These are phyloP conservation scores for Pollicipes pollicipes DNA, from an alignment of 1,140 invertebrate species.

Conservation along the genomic window DNA sequence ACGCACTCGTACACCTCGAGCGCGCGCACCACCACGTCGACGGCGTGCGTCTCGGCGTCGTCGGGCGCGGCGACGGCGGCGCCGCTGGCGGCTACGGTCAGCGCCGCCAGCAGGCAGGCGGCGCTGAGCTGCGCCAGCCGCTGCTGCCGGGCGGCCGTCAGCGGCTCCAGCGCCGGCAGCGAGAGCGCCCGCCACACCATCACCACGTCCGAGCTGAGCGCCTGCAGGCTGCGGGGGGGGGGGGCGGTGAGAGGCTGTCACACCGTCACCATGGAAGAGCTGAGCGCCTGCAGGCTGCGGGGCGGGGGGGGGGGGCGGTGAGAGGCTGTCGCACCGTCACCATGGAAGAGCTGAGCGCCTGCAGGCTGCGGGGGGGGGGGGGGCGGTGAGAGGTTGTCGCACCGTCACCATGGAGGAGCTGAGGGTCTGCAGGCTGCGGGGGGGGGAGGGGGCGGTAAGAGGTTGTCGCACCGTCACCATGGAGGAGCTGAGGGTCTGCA, in stretches of 20 bases:
- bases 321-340: too few species aligned
- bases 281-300: too few species aligned
- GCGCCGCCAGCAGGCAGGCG: conserved; percentile 58
- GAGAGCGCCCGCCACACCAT: conserved; percentile 63
- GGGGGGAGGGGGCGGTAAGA: too few species aligned
- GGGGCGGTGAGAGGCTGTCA: too few species aligned
- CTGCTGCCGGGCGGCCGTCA: conserved; percentile 56
- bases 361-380: too few species aligned
- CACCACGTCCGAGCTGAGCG: conserved; percentile 59
- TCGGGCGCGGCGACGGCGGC: conserved; percentile 27
- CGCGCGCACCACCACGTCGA: conserved; percentile 48
- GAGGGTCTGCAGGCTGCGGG: too few species aligned
- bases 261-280: too few species aligned
- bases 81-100: conserved; percentile 43
- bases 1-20: conserved; percentile 66
- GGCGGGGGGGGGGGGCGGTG: too few species aligned
- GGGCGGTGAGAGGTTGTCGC: too few species aligned
- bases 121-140: conserved; percentile 55
- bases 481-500: conserved; percentile 52
- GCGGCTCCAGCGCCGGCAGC: conserved; percentile 66
- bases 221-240: conserved; percentile 55
- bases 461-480: too few species aligned
- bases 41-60: conserved; percentile 27
- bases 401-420: too few species aligned
- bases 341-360: too few species aligned